Evolutionary conservation across 2,888 invertebrate species (phyloP).

Genomic region (Siphonodentalium dalli): DNA sequence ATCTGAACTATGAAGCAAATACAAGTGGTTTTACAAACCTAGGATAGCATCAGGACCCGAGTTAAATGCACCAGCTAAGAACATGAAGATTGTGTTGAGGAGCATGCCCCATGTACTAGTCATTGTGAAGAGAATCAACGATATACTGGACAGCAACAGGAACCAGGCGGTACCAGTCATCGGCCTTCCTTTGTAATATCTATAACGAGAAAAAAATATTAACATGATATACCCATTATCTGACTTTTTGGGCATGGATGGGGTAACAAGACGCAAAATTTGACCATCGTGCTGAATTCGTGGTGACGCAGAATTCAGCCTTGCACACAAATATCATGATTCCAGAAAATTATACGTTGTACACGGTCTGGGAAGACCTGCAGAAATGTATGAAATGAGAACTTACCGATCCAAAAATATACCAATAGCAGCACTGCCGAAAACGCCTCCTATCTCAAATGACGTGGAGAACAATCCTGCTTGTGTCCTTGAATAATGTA

Average conservation of each 20-base stretch:
- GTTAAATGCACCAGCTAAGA: constrained; percentile 66
- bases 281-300: too few relatives aligned
- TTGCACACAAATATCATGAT: too few relatives aligned
- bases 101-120: constrained; percentile 64
- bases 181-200: constrained; percentile 60
- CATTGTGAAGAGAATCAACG: constrained; percentile 60
- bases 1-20: too few relatives aligned
- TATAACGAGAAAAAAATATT: constrained; percentile 29
- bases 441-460: constrained; percentile 68
- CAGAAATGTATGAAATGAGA: too few relatives aligned
- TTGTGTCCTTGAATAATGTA: constrained; percentile 62
- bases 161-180: constrained; percentile 61
- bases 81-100: constrained; percentile 63
- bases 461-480: constrained; percentile 67
- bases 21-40: too few relatives aligned
- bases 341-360: too few relatives aligned
- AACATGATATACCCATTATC: too few relatives aligned
- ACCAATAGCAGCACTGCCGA: constrained; percentile 66
- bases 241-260: too few relatives aligned
- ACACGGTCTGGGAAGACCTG: too few relatives aligned
- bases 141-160: constrained; percentile 57
- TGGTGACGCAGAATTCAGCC: too few relatives aligned
- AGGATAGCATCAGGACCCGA: constrained; percentile 67
- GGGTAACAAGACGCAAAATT: too few relatives aligned
- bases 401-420: constrained; percentile 61